Base-by-base conservation (phyloP, 1,140 invertebrate species). In the Drosophila lowei region DNA sequence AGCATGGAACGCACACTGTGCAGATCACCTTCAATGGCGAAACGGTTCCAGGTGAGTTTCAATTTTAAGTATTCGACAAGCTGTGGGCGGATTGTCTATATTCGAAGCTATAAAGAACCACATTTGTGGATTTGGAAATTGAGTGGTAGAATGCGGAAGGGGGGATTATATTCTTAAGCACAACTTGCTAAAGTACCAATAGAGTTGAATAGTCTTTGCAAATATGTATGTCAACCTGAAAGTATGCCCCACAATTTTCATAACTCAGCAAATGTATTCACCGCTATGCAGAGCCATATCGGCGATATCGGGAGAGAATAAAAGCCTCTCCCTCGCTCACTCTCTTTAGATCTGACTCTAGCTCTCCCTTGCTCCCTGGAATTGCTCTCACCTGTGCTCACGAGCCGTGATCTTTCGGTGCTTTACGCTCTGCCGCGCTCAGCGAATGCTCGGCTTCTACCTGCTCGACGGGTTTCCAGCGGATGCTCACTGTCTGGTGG, bases 21-120 rank as follows among this genome's bases (percentile, higher is more conserved):
- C 97, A 98, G 88, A 98, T 99, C 94, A 97, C 96, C 54, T 99
- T 99, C 92, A 99, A 99, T 92, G 96, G 96, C 21, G 95, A 98
- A 91, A 94, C 95, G 75, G 97, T 99, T 13, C 95, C 96, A 90
- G 97, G 98, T 98, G 93, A 95, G 95, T 60, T 54, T 18, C 4
- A 1, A 47, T 4, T n/a, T 50, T 6, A 28, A n/a, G 18, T 8
- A 44, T 9, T 48, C 6, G 1, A 25, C 38, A 23, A 21, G 0
- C 16, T 42, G 59, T 73, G 59, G 59, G 71, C 41, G 48, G 38
- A 3, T 54, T 46, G 9, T 11, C 30, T 34, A 11, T 11, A 34
- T 34, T 34, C 4, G 9, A 3, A 11, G 9, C 2, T 9, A 11
- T 34, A 34, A 11, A 1, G 9, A 34, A 11, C 9, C 9, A 11